phyloP scores from a whole-genome alignment of 2,797 vertebrate genomes.

The Zalophus californianus region DNA sequence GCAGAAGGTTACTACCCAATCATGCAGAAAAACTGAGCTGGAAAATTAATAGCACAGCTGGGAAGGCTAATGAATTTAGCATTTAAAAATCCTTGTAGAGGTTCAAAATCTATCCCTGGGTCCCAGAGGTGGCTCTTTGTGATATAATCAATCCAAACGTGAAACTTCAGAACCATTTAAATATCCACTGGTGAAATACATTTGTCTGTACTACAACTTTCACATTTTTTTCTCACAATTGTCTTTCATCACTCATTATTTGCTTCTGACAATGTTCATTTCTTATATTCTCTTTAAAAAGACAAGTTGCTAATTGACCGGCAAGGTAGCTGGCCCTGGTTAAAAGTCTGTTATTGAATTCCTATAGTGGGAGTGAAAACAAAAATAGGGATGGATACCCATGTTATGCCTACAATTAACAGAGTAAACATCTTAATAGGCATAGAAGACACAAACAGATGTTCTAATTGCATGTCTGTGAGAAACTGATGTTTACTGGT shows the following conservation, averaged over 20 bases:
- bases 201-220: not conserved
- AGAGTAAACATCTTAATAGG: slow-evolving; percentile 86
- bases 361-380: slow-evolving; percentile 78
- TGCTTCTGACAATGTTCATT: slow-evolving; percentile 55
- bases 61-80: not conserved
- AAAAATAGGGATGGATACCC: slow-evolving; percentile 77
- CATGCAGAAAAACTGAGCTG: not conserved
- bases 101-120: not conserved
- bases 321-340: slow-evolving; percentile 77
- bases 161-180: not conserved
- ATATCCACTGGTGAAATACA: not conserved
- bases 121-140: not conserved
- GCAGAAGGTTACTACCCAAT: not conserved
- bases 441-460: slow-evolving; percentile 87
- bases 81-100: not conserved
- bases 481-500: slow-evolving; percentile 84
- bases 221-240: not conserved
- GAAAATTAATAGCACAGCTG: not conserved
- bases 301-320: slow-evolving; percentile 68
- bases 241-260: not conserved
- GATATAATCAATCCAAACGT: not conserved
- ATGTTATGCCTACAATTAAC: slow-evolving; percentile 85
- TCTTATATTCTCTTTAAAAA: slow-evolving; percentile 61
- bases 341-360: slow-evolving; percentile 76
- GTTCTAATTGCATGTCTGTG: slow-evolving; percentile 84